Conservation (phyloP, 2,888 invertebrate genomes). For the Drosophila colorata region DNA sequence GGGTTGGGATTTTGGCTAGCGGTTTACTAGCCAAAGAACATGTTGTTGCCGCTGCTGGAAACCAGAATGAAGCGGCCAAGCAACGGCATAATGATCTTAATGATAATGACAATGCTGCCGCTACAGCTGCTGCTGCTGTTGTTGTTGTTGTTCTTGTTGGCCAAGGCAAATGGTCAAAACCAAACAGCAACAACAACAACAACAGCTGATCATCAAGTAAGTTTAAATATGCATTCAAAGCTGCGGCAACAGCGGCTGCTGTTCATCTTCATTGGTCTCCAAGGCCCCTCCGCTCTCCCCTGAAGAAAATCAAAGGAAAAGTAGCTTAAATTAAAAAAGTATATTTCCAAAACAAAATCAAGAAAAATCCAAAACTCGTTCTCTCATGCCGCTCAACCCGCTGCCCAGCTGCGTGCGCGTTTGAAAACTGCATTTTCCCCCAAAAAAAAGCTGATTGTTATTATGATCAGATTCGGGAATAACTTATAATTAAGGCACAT, state of each 20-base stretch:
- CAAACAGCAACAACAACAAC: slow-evolving; percentile 14
- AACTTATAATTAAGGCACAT: slow-evolving; percentile 74
- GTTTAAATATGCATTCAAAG: slow-evolving; percentile 46
- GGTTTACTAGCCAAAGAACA: slow-evolving; percentile 57
- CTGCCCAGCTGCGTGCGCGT: slow-evolving; percentile 26
- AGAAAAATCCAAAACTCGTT: slow-evolving; percentile 49
- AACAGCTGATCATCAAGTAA: slow-evolving; percentile 53
- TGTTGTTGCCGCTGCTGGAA: slow-evolving; percentile 54
- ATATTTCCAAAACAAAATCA: slow-evolving; percentile 26
- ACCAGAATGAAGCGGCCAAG: slow-evolving; percentile 52
- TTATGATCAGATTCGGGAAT: slow-evolving; percentile 65
- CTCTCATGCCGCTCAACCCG: background rate
- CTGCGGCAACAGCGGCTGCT: slow-evolving; percentile 9
- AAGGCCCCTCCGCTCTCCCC: background rate
- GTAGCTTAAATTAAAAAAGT: slow-evolving; percentile 66
- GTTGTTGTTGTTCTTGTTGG: slow-evolving; percentile 8
- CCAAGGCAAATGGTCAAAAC: slow-evolving; percentile 21
- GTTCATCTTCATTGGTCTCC: slow-evolving; percentile 24
- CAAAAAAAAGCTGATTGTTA: slow-evolving; percentile 52
- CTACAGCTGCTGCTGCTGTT: slow-evolving; percentile 6
- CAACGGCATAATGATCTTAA: slow-evolving; percentile 56
- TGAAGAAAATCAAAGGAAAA: slow-evolving; percentile 40
- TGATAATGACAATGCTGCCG: slow-evolving; percentile 51
- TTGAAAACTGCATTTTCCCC: slow-evolving; percentile 51
- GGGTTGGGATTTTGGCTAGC: slow-evolving; percentile 32